A percentile compares a stretch with the other conserved stretches of the same genome.
These are phyloP conservation scores for Synaphobranchus kaupii DNA, from an alignment of 2,797 vertebrate species.

Conservation along the genomic window DNA sequence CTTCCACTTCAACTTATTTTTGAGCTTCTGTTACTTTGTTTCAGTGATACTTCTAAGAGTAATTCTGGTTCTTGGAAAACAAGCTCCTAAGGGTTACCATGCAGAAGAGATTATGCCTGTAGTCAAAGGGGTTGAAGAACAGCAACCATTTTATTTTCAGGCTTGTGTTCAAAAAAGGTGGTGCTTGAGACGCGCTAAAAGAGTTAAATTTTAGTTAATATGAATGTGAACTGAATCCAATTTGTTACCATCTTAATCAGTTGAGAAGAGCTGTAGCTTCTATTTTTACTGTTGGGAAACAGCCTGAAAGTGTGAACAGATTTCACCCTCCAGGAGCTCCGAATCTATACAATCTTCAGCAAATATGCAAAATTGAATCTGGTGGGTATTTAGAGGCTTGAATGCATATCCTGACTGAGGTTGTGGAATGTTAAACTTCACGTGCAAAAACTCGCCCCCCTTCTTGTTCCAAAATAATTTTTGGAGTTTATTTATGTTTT, in stretches of 20 bases:
- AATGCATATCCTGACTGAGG: not conserved
- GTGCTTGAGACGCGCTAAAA: too few relatives aligned
- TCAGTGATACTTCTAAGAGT: too few relatives aligned
- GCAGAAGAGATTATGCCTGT: too few relatives aligned
- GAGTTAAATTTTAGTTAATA: too few relatives aligned
- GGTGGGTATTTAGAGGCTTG: not conserved
- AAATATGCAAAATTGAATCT: not conserved
- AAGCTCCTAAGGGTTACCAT: too few relatives aligned
- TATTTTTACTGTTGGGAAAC: not conserved
- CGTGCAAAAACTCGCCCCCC: not conserved
- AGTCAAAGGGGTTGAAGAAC: too few relatives aligned
- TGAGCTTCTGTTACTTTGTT: too few relatives aligned
- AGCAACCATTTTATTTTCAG: too few relatives aligned
- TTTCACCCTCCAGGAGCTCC: not conserved
- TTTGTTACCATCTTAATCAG: not conserved
- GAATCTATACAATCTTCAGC: not conserved
- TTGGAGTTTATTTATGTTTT: too few relatives aligned
- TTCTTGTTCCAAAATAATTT: not conserved
- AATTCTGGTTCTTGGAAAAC: too few relatives aligned
- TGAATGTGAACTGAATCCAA: not conserved
- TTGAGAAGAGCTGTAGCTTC: not conserved
- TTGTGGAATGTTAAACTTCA: not conserved
- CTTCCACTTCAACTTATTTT: too few relatives aligned
- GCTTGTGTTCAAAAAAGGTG: too few relatives aligned
- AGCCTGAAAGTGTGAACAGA: not conserved